These are phyloP conservation scores for Anthopleura sola DNA, from an alignment of 64 coral and sea anemone genomes.

Conservation along the genomic window DNA sequence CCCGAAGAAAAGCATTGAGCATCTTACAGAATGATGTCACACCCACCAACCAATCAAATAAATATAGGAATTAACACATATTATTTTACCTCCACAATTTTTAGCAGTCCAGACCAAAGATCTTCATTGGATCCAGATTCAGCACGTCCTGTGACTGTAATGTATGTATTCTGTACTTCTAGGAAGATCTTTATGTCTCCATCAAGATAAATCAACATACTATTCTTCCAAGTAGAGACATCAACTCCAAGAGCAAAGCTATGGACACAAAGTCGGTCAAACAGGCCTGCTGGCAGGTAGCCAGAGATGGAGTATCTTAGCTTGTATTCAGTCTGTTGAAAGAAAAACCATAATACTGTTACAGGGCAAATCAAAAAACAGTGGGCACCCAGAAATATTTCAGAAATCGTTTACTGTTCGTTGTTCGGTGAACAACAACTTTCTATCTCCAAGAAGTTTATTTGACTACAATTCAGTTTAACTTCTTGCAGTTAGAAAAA, in stretches of 20 bases:
- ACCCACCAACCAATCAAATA: too few species aligned
- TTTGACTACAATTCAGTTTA: too few species aligned
- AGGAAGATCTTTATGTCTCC: conserved; percentile 2
- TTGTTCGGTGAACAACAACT: too few species aligned
- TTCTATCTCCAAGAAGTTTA: too few species aligned
- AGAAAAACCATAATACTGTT: too few species aligned
- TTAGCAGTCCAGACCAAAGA: conserved; percentile 33
- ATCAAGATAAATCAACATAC: conserved; percentile 17
- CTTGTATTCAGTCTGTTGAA: not conserved
- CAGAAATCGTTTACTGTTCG: too few species aligned
- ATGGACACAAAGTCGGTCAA: conserved; percentile 59
- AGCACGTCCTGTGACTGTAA: conserved; percentile 1
- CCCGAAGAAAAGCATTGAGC: too few species aligned
- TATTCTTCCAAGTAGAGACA: conserved; percentile 45
- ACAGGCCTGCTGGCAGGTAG: conserved; percentile 55
- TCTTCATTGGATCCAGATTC: not conserved
- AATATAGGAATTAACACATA: too few species aligned
- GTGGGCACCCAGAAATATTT: too few species aligned
- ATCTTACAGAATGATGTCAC: too few species aligned
- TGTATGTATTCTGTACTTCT: not conserved
- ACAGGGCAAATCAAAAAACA: not conserved
- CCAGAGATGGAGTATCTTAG: conserved; percentile 27
- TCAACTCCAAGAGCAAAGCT: conserved; percentile 39
- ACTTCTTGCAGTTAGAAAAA: too few species aligned
- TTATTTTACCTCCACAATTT: conserved; percentile 47